Evolutionary conservation across 1,140 invertebrate species (phyloP).

Genomic region (Brachionus sp.): DNA sequence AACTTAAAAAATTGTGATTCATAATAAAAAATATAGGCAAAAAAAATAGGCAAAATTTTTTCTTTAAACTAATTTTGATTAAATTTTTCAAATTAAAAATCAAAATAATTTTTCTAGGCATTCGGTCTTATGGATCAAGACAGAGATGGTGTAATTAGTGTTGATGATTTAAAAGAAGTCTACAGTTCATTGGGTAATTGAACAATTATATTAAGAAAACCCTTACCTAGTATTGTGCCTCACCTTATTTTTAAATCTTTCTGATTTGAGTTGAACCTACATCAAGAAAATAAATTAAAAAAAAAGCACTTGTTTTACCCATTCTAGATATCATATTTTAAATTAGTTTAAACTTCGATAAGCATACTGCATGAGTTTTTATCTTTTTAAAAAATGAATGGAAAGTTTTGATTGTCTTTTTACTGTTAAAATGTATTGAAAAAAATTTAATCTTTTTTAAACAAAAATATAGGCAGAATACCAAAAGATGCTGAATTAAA

Average conservation of each 20-base stretch:
- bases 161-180: slow-evolving; percentile 87
- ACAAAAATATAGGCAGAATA: slow-evolving; percentile 63
- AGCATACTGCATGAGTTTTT: no score
- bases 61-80: not conserved
- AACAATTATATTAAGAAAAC: not conserved
- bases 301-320: not conserved
- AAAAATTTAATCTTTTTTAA: not conserved
- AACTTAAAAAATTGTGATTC: no score
- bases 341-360: no score
- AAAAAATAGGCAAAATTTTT: not conserved
- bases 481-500: slow-evolving; percentile 84
- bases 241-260: not conserved
- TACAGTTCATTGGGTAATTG: slow-evolving; percentile 81
- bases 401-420: not conserved
- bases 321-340: no score
- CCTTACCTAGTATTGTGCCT: not conserved
- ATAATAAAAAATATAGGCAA: not conserved
- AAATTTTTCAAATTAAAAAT: not conserved
- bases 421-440: not conserved
- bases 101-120: slow-evolving; percentile 84
- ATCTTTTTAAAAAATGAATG: no score
- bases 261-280: not conserved
- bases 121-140: slow-evolving; percentile 98
- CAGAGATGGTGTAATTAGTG: slow-evolving; percentile 94
- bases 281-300: not conserved